Percentiles rank a stretch among this genome's conserved stretches.
These are phyloP conservation scores for Hybognathus amarus DNA, from an alignment of 2,797 vertebrate species.

Conservation along the genomic window DNA sequence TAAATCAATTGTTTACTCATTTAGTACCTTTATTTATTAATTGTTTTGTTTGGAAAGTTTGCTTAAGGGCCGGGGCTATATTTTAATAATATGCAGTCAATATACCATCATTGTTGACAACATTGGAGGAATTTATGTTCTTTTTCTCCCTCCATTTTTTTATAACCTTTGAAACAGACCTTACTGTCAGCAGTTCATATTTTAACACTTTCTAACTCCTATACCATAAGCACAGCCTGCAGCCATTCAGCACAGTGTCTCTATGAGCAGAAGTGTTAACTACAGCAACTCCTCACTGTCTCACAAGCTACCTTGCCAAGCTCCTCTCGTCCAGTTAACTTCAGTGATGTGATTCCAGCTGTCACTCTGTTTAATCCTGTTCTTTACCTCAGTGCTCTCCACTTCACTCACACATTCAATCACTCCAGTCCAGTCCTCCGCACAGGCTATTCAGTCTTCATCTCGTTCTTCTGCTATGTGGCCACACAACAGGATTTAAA, in stretches of 20 bases:
- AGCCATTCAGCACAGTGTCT: conserved; percentile 9
- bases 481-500: conserved; percentile 52
- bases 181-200: conserved; percentile 7
- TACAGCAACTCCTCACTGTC: conserved; percentile 28
- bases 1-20: not conserved
- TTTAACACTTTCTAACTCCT: conserved; percentile 34
- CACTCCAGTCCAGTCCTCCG: not conserved
- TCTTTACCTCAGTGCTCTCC: conserved; percentile 25
- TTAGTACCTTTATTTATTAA: not conserved
- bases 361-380: conserved; percentile 23
- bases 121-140: not conserved
- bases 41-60: not conserved
- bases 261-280: conserved; percentile 30
- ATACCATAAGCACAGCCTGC: conserved; percentile 1
- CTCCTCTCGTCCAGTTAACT: conserved; percentile 23
- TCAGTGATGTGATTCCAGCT: conserved; percentile 34
- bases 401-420: conserved; percentile 36
- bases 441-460: conserved; percentile 11
- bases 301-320: conserved; percentile 9
- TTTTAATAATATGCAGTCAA: not conserved
- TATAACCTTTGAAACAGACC: not conserved
- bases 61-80: not conserved
- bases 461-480: conserved; percentile 16
- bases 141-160: not conserved
- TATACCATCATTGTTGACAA: not conserved